Conservation (phyloP, 2,113 vertebrate species). For the Meles meles region DNA sequence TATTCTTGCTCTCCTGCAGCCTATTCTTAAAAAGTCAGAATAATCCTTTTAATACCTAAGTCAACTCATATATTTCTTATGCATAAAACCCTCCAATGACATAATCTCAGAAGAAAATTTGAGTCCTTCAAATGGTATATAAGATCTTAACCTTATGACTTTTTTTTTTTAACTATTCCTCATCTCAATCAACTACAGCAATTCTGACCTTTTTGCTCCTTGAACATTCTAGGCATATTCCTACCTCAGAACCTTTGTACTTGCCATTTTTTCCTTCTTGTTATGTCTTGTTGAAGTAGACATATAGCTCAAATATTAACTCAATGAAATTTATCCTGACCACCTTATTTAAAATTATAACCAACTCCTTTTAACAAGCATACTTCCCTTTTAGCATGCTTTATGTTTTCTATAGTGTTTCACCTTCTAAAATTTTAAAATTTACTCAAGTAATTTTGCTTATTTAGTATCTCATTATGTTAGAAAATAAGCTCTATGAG, state of each 20-base stretch:
- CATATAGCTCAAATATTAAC: background rate
- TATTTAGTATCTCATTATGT: background rate
- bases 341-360: background rate
- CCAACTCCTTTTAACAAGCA: background rate
- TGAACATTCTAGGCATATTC: background rate
- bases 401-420: background rate
- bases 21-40: background rate
- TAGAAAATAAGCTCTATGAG: background rate
- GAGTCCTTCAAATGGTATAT: background rate
- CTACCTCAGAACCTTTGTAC: too few relatives aligned
- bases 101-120: background rate
- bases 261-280: too few relatives aligned
- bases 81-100: background rate
- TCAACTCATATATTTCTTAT: background rate
- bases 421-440: background rate
- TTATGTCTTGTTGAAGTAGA: background rate
- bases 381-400: background rate
- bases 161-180: background rate
- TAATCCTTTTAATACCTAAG: background rate
- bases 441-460: background rate
- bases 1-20: background rate
- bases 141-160: background rate
- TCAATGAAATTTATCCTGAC: background rate
- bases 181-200: background rate
- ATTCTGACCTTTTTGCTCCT: background rate